A percentile compares a stretch with the other conserved stretches of the same genome.
These are phyloP conservation scores for Diachasmimorpha longicaudata DNA, from an alignment of 1,140 invertebrate genomes.

Conservation along the genomic window DNA sequence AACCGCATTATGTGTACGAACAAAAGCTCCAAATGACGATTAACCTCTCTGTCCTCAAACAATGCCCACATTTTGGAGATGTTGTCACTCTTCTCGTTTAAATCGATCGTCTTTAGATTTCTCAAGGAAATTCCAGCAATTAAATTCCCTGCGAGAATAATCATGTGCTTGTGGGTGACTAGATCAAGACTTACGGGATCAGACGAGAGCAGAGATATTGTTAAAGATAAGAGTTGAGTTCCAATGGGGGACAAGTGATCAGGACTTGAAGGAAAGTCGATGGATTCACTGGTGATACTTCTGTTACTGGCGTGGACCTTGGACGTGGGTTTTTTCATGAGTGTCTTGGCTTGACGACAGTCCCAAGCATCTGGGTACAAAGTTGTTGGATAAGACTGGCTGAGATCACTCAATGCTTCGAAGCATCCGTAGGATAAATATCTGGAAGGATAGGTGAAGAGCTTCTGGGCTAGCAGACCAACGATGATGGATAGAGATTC, in stretches of 20 bases:
- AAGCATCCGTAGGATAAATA: conserved; percentile 63
- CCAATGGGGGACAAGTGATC: conserved; percentile 40
- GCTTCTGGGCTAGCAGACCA: conserved; percentile 43
- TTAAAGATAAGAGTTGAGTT: conserved; percentile 57
- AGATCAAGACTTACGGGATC: conserved; percentile 70
- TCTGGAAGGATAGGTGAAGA: conserved; percentile 50
- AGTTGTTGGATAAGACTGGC: conserved; percentile 60
- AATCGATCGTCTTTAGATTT: conserved; percentile 42
- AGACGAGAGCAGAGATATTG: conserved; percentile 65
- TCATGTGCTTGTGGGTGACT: conserved; percentile 67
- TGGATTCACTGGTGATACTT: conserved; percentile 36
- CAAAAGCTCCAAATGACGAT: conserved; percentile 67
- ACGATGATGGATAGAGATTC: conserved; percentile 46
- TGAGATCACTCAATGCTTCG: conserved; percentile 62
- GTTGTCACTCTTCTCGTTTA: conserved; percentile 30
- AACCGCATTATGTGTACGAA: conserved; percentile 73
- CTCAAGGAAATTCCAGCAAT: conserved; percentile 66
- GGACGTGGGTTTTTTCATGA: conserved; percentile 33
- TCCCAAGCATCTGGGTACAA: conserved; percentile 65
- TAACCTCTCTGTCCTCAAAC: conserved; percentile 62
- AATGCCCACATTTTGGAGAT: conserved; percentile 62
- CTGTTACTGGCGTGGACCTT: conserved; percentile 37
- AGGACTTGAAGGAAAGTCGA: conserved; percentile 26
- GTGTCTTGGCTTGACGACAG: conserved; percentile 43
- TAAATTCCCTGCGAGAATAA: conserved; percentile 71